Conservation (phyloP, 2,113 vertebrate species). For the Sylvicapra grimmia region DNA sequence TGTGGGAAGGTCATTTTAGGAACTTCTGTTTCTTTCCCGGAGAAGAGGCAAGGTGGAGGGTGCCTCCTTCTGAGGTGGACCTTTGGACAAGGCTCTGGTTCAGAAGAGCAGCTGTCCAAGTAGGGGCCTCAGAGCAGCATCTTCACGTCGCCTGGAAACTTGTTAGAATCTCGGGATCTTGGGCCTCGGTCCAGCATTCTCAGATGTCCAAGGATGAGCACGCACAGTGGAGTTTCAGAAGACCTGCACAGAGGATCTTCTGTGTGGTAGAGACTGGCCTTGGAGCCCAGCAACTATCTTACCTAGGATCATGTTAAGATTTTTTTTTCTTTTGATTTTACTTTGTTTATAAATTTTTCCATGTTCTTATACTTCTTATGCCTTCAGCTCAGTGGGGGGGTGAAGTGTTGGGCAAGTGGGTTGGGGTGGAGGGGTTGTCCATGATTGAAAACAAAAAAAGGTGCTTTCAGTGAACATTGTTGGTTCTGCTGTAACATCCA, state of each 20-base stretch:
- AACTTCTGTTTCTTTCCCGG: neutral
- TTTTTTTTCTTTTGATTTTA: neutral
- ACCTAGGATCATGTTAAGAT: neutral
- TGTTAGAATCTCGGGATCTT: neutral
- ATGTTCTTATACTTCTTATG: neutral
- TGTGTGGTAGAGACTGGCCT: fast-evolving
- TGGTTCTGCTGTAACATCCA: neutral
- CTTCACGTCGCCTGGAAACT: neutral
- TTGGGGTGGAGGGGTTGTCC: neutral
- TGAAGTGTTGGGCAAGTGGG: neutral
- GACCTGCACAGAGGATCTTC: neutral
- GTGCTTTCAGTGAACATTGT: neutral
- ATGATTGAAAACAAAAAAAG: neutral
- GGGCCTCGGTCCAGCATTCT: neutral
- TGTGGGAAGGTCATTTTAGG: neutral
- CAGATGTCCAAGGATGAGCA: fast-evolving
- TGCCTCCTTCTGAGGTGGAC: neutral
- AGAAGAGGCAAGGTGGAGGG: neutral
- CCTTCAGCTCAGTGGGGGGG: neutral
- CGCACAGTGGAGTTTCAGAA: neutral
- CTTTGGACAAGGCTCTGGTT: too few relatives aligned
- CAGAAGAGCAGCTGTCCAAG: neutral
- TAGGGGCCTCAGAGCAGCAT: neutral
- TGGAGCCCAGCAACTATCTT: neutral
- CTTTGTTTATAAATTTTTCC: neutral